Evolutionary conservation across 2,888 invertebrate species (phyloP), one percentile per base, ranked within the genome.

Genomic region (Iselma pallidipennis): DNA sequence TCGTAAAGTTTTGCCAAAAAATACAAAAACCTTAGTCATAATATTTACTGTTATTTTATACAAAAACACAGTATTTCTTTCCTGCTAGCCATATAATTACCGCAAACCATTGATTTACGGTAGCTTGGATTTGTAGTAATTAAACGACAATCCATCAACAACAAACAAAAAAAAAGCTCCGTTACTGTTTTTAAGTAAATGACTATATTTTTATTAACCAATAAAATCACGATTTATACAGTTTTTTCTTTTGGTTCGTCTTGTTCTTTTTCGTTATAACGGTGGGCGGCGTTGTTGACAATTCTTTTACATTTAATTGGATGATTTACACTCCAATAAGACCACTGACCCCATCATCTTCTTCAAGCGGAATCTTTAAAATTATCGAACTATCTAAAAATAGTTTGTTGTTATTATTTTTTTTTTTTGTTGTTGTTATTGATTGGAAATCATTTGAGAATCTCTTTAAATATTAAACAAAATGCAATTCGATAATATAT

Each of bases 401-500:
- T n/a, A 16, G 28, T 16, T 19, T 54, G 23, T 14, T 37, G 29
- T 45, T 16, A n/a, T 21, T 45, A 21, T 19, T n/a, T n/a, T n/a
- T n/a, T n/a, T 45, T 45, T 45, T 45, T 16, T 25, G 25, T 25
- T 25, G 25, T n/a, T n/a, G n/a, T n/a, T n/a, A n/a, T n/a, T n/a
- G n/a, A n/a, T n/a, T n/a, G n/a, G n/a, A n/a, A 50, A 50, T 31
- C n/a, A 26, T 28, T 51, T 28, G 28, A 51, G 14, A 25, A 25
- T 45, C 45, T 2, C 21, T 25, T 51, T 31, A 31, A 51, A 51
- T 19, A 29, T 51, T 19, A 10, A 14, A 31, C 29, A 51, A 51
- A 51, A 51, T 51, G 16, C 21, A 31, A 14, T 51, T 31, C 42
- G 57, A 61, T 61, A 57, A 57, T 57, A 31, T 37, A 53, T 31